Evolutionary conservation across 1,140 invertebrate species (phyloP), one percentile per base, ranked within the genome.

Genomic region (Orussus abietinus): DNA sequence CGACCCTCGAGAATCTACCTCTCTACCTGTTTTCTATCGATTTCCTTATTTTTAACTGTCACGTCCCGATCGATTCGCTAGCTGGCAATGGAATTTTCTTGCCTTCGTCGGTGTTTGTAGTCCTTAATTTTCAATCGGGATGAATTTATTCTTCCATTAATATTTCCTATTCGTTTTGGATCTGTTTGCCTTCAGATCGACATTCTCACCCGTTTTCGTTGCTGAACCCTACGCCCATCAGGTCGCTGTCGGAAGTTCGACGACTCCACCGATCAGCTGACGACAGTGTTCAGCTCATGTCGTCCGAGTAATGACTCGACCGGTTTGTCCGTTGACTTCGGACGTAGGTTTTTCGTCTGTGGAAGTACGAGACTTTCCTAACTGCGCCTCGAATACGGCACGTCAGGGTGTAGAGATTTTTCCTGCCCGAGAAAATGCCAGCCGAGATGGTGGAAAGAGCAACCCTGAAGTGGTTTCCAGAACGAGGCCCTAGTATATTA

Each of bases 271-370:
- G 68, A 55, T 69, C 68, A n/a, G 61, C 67, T 13, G 74, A 76
- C 32, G 74, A 76, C 49, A 76, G 64, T 38, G 72, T 75, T 26
- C 68, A 75, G 39, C 58, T 76, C n/a, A 74, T 76, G 62, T 66
- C 69, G 10, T 69, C 65, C 12, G 64, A 73, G 59, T 71, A 65
- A 64, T 42, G 11, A 28, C 5, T 29, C 32, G 14, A 37, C 7
- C 11, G 34, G 14, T 9, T 12, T 12, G 11, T 18, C 22, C 4
- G 3, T n/a, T n/a, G n/a, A n/a, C n/a, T n/a, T n/a, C n/a, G n/a
- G n/a, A n/a, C n/a, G n/a, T n/a, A n/a, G n/a, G n/a, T n/a, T n/a
- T n/a, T n/a, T n/a, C n/a, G n/a, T n/a, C n/a, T n/a, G n/a, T n/a
- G n/a, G n/a, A n/a, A n/a, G n/a, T n/a, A n/a, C n/a, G n/a, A n/a